These are phyloP conservation scores for Catotricha subobsoleta DNA, from an alignment of 2,888 invertebrate genomes.

Conservation along the genomic window DNA sequence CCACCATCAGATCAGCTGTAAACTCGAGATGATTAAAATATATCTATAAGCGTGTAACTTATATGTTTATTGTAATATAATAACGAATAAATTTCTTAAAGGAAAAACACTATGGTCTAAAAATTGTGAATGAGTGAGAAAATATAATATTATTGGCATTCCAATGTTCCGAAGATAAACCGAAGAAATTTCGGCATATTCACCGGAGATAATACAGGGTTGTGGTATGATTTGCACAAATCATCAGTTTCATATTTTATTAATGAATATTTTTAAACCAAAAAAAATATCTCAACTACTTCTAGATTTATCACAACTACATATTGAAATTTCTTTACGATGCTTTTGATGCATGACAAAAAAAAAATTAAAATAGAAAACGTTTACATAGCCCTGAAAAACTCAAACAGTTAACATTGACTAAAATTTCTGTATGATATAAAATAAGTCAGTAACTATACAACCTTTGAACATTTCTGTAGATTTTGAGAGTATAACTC, in stretches of 20 bases:
- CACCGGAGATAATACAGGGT: background rate
- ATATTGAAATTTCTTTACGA: no score
- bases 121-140: constrained; percentile 8
- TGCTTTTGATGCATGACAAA: no score
- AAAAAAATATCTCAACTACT: no score
- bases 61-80: no score
- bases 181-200: background rate
- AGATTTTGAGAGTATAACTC: no score
- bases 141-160: constrained; percentile 7
- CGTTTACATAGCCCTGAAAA: background rate
- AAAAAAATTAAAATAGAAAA: no score
- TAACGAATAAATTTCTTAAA: constrained; percentile 2
- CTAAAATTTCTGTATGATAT: constrained; percentile 3
- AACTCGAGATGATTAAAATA: background rate
- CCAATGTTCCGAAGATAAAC: constrained; percentile 7
- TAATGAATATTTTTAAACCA: no score
- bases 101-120: constrained; percentile 6
- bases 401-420: constrained; percentile 1
- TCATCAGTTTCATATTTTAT: no score
- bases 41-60: no score
- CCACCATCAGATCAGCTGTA: constrained; percentile 7
- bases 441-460: constrained; percentile 5
- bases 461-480: constrained; percentile 5
- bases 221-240: no score
- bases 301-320: no score